Percentiles rank a stretch among this genome's conserved stretches.
These are phyloP conservation scores for Antheraea pernyi DNA, from an alignment of 1,140 invertebrate species.

Conservation along the genomic window DNA sequence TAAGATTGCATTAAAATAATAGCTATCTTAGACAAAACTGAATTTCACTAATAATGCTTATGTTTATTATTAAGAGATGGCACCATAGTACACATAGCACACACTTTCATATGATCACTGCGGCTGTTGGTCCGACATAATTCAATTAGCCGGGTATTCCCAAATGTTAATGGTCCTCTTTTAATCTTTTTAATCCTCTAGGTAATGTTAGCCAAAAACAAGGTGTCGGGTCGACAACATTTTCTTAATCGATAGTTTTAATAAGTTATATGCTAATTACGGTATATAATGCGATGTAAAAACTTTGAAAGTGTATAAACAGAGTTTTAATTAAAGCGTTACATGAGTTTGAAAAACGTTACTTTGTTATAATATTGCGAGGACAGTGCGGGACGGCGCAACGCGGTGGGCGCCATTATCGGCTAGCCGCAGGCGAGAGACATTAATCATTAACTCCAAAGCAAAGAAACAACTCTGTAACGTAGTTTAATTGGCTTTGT, in stretches of 20 bases:
- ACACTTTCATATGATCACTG: too few relatives aligned
- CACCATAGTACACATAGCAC: too few relatives aligned
- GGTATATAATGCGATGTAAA: neutral
- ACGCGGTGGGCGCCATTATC: constrained; percentile 4
- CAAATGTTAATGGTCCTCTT: too few relatives aligned
- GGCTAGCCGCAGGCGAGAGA: constrained; percentile 6
- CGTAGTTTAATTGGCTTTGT: constrained; percentile 11
- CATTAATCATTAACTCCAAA: constrained; percentile 19
- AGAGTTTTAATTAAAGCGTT: neutral
- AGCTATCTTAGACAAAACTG: too few relatives aligned
- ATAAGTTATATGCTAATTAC: neutral
- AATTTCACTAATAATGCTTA: too few relatives aligned
- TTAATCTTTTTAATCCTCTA: too few relatives aligned
- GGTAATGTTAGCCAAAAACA: too few relatives aligned
- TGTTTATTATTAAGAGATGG: too few relatives aligned
- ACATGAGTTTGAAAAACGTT: neutral
- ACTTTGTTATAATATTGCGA: neutral
- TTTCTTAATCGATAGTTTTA: neutral
- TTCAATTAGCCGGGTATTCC: too few relatives aligned
- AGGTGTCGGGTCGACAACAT: too few relatives aligned
- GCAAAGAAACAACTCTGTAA: constrained; percentile 16
- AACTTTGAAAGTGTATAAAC: neutral
- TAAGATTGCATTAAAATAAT: too few relatives aligned
- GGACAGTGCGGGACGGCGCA: neutral
- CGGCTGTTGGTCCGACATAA: too few relatives aligned